Evolutionary conservation across 2,888 invertebrate genomes (phyloP).

Genomic region (Agonum fuliginosum): DNA sequence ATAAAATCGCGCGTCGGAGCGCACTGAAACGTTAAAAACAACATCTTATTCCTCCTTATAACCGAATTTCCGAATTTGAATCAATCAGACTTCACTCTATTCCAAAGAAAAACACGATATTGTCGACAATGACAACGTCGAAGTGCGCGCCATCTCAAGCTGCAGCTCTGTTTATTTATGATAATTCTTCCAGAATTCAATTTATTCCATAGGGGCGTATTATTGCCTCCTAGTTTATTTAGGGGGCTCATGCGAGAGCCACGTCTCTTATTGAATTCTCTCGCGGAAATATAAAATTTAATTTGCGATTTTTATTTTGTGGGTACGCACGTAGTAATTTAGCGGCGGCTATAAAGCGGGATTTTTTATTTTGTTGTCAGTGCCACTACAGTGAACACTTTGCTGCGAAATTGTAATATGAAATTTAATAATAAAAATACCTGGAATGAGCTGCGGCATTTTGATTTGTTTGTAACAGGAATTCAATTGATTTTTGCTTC

Average conservation of each 20-base stretch:
- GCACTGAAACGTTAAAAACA: not conserved
- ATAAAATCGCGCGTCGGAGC: not conserved
- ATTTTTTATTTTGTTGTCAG: not conserved
- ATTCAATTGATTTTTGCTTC: not conserved
- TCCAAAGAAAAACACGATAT: constrained; percentile 17
- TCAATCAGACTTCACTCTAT: not conserved
- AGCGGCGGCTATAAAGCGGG: not conserved
- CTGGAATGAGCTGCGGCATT: constrained; percentile 5
- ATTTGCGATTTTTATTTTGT: constrained; percentile 45
- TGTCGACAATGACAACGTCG: constrained; percentile 17
- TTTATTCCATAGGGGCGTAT: constrained; percentile 35
- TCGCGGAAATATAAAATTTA: constrained; percentile 48
- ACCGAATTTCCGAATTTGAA: not conserved
- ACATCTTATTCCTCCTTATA: constrained; percentile 16
- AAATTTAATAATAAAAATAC: constrained; percentile 32
- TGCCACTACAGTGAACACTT: not conserved
- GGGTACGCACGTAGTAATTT: constrained; percentile 8
- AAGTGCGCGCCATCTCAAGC: not conserved
- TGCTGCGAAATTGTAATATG: constrained; percentile 19
- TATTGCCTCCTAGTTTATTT: constrained; percentile 53
- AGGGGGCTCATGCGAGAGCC: constrained; percentile 27
- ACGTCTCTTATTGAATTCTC: constrained; percentile 45
- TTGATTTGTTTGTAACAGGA: not conserved
- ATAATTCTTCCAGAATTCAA: constrained; percentile 42
- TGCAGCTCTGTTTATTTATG: constrained; percentile 39